A percentile compares a stretch with the other conserved stretches of the same genome.
Conservation (phyloP, 2,888 invertebrate species). For the Pachliopta kotzebuea region DNA sequence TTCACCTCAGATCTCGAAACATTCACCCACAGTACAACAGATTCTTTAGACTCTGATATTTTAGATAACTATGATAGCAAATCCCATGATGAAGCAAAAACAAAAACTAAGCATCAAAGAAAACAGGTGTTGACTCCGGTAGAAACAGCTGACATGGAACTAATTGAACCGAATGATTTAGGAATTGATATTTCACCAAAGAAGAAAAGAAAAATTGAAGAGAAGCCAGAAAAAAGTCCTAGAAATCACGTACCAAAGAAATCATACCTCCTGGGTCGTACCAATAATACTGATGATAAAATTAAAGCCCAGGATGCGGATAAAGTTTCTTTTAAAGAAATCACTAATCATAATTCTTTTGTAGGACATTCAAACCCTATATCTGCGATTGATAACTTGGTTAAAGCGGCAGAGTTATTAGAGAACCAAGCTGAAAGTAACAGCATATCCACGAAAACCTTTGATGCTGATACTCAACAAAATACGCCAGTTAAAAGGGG, state of each 20-base stretch:
- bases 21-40: conserved; percentile 45
- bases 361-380: conserved; percentile 50
- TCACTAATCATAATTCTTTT: conserved; percentile 40
- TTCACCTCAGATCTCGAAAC: conserved; percentile 40
- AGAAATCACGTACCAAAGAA: conserved; percentile 66
- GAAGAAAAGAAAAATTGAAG: conserved; percentile 64
- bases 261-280: conserved; percentile 62
- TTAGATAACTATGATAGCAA: conserved; percentile 53
- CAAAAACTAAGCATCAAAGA: conserved; percentile 69
- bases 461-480: conserved; percentile 42
- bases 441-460: conserved; percentile 35
- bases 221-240: conserved; percentile 51
- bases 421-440: conserved; percentile 63
- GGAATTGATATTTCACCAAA: conserved; percentile 61
- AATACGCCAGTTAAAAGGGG: conserved; percentile 66
- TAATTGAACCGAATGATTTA: conserved; percentile 67
- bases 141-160: conserved; percentile 66
- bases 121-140: conserved; percentile 76
- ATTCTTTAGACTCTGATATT: conserved; percentile 59
- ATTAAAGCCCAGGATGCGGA: conserved; percentile 37
- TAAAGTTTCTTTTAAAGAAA: conserved; percentile 43
- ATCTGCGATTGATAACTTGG: conserved; percentile 70
- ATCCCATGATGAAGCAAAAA: conserved; percentile 53
- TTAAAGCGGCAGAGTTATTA: conserved; percentile 71
- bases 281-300: conserved; percentile 44